Percentiles rank a stretch among this genome's conserved stretches.
phyloP scores from a whole-genome alignment of 2,113 vertebrate genomes.

The Dasyurus viverrinus region DNA sequence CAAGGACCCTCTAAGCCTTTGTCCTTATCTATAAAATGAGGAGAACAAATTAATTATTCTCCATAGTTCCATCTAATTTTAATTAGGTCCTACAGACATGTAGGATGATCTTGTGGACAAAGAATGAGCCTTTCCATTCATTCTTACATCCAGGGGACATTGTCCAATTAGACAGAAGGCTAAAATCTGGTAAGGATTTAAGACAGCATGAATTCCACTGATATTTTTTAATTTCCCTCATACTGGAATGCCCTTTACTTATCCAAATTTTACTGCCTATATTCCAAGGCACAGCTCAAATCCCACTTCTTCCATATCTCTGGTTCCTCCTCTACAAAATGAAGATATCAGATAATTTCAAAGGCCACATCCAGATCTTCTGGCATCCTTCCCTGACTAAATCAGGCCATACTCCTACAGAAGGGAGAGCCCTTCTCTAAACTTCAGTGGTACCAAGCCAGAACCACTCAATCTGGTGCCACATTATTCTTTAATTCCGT shows the following conservation, averaged over 20 bases:
- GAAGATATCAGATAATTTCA: background rate
- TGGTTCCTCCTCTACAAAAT: background rate
- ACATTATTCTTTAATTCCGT: constrained; percentile 16
- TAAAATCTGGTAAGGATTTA: background rate
- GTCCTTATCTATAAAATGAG: background rate
- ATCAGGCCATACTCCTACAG: background rate
- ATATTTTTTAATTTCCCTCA: background rate
- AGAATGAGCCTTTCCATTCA: background rate
- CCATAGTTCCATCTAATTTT: background rate
- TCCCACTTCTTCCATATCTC: background rate
- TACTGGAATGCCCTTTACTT: constrained; percentile 20
- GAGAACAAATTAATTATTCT: background rate
- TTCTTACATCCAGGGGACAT: background rate
- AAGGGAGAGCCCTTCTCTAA: constrained; percentile 8
- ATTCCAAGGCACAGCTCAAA: constrained; percentile 11
- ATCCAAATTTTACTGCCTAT: background rate
- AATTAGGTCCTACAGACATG: background rate
- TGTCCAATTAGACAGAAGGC: background rate
- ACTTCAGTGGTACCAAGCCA: background rate
- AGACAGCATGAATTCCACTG: background rate
- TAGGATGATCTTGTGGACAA: background rate
- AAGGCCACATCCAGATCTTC: background rate
- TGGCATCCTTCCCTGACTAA: background rate
- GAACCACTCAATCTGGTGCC: background rate
- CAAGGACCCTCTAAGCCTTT: background rate